phyloP scores from a whole-genome alignment of 2,113 vertebrate species.

The Carassius gibelio region DNA sequence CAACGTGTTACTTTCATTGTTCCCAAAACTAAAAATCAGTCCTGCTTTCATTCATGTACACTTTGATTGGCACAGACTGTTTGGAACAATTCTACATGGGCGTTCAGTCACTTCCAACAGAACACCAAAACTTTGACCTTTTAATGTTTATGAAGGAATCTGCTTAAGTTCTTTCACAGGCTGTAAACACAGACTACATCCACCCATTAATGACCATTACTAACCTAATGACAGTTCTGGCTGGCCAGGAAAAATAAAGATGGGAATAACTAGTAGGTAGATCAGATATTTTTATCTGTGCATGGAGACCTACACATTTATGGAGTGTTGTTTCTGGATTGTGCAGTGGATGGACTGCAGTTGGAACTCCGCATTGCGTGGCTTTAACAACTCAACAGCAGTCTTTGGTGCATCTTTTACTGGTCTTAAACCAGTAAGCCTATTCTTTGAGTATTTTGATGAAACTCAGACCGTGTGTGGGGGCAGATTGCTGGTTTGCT shows the following conservation, averaged over 20 bases:
- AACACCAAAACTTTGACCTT: background rate
- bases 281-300: conserved; percentile 4
- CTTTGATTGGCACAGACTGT: conserved; percentile 14
- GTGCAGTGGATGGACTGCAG: too few relatives aligned
- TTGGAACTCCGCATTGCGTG: background rate
- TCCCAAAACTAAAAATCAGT: background rate
- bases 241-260: conserved; percentile 24
- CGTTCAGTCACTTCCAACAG: background rate
- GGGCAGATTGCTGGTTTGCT: conserved; percentile 5
- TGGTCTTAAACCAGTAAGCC: background rate
- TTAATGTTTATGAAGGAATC: conserved; percentile 28
- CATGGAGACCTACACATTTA: background rate
- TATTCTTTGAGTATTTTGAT: background rate
- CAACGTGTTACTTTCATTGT: background rate
- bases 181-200: conserved; percentile 25
- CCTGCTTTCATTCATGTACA: background rate
- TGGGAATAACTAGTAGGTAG: conserved; percentile 5
- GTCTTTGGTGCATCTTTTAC: conserved; percentile 20
- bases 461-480: background rate
- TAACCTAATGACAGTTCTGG: background rate
- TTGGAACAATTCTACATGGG: conserved; percentile 7
- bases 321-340: conserved; percentile 10
- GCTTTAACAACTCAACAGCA: background rate
- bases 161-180: conserved; percentile 38
- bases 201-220: background rate